phyloP scores from a whole-genome alignment of 1,140 invertebrate species.

The Macrobrachium nipponense region DNA sequence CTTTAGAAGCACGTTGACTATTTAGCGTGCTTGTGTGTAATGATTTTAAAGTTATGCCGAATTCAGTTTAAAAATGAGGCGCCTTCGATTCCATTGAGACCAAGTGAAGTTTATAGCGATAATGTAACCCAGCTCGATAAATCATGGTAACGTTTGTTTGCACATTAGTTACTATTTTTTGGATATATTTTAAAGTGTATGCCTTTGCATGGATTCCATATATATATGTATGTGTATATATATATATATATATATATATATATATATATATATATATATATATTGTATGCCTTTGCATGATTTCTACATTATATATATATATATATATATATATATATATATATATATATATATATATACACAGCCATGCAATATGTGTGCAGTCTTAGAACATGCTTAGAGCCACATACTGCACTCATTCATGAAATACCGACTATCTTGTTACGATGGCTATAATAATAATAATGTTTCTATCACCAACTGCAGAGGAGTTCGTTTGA shows the following conservation, averaged over 20 bases:
- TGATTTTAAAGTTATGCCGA: too few species aligned
- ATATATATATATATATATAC: neutral
- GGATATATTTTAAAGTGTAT: too few species aligned
- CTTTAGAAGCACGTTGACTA: too few species aligned
- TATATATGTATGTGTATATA: neutral
- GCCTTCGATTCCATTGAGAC: too few species aligned
- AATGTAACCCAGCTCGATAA: too few species aligned
- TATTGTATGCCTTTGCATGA: too few species aligned
- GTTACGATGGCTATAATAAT: neutral
- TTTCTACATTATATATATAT: constrained; percentile 12
- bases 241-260: constrained; percentile 17
- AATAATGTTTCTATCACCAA: neutral
- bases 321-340: constrained; percentile 20
- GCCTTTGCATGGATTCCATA: neutral
- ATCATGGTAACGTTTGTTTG: too few species aligned
- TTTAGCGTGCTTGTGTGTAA: too few species aligned
- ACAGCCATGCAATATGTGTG: neutral
- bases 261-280: neutral
- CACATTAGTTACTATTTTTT: too few species aligned
- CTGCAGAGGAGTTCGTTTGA: too few species aligned
- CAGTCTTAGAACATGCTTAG: neutral
- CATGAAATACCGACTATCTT: neutral
- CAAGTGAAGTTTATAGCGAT: too few species aligned
- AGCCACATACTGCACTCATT: neutral
- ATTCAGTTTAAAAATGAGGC: too few species aligned